phyloP scores from a whole-genome alignment of 2,797 vertebrate species.

The Acrossocheilus wenchowensis region DNA sequence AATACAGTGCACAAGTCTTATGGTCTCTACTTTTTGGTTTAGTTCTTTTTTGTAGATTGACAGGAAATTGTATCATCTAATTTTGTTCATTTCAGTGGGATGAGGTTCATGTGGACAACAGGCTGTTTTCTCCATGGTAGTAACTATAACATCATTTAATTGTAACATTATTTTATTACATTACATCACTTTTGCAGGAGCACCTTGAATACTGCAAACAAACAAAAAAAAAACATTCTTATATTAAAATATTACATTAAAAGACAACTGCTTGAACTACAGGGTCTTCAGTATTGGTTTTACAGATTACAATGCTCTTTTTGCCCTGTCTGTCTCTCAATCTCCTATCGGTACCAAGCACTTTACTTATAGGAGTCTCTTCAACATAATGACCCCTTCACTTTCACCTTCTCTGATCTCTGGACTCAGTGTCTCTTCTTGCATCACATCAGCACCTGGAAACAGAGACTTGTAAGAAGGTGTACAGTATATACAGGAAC shows the following conservation, averaged over 20 bases:
- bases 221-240: too few relatives aligned
- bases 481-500: too few relatives aligned
- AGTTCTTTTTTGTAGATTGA: too few relatives aligned
- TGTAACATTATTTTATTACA: not conserved
- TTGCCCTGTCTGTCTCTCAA: not conserved
- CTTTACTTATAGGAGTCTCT: not conserved
- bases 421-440: not conserved
- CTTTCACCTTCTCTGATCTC: not conserved
- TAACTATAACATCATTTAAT: not conserved
- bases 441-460: too few relatives aligned
- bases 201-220: too few relatives aligned
- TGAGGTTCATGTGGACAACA: too few relatives aligned
- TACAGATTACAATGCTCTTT: not conserved
- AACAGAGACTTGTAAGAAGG: not conserved
- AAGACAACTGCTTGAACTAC: not conserved
- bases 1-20: too few relatives aligned
- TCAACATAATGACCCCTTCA: not conserved
- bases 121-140: not conserved
- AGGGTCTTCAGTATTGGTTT: not conserved
- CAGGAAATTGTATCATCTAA: too few relatives aligned
- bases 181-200: too few relatives aligned
- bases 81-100: too few relatives aligned
- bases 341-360: fast-evolving
- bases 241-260: not conserved
- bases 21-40: too few relatives aligned